Evolutionary conservation across 2,113 vertebrate genomes (phyloP), one percentile per base, ranked within the genome.

Genomic region (Neomonachus schauinslandi): DNA sequence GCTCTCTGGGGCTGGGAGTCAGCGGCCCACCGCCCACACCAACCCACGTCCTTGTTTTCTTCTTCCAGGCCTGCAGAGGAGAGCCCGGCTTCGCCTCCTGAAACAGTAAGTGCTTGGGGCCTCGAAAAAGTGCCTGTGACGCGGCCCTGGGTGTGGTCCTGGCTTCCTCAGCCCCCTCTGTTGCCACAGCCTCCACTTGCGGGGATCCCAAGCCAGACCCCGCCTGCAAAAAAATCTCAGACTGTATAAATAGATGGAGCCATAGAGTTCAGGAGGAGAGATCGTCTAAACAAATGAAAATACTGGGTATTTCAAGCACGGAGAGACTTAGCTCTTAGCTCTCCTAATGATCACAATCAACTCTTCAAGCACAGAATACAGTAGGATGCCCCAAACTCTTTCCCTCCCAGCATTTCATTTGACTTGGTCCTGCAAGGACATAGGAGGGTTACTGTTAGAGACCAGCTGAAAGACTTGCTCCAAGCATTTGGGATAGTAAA

Each of bases 21-120:
- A 0, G 12, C 1, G 1, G 42, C 24, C 72, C 13, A 28, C 31
- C 39, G 18, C 51, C 55, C 13, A 2, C 1, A 0, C 74, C 82
- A 65, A 98, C 71, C 18, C 0, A 0, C 0, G 1, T 11, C 61
- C 22, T 39, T 74, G 19, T 55, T 96, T 71, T 95, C 51, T 77
- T 91, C 63, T 86, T 91, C 5, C 46, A 98, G 98, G 96, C 65
- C 76, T 74, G 33, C 89, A 10, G 79, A 91, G 94, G 74, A 97
- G 76, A 97, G 88, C 97, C 7, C 82, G 74, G 71, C 93, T 98
- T 46, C 97, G 51, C 49, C 89, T 98, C 93, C 33, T 97, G 8
- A 98, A 97, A 96, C 97, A 97, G 98, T 98, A 95, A 98, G 98
- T 98, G 10, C 19, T 9, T 16, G 16, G 51, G 84, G 16, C 42